These are phyloP conservation scores for Athrips mouffetella DNA, from an alignment of 2,888 invertebrate genomes.

Conservation along the genomic window DNA sequence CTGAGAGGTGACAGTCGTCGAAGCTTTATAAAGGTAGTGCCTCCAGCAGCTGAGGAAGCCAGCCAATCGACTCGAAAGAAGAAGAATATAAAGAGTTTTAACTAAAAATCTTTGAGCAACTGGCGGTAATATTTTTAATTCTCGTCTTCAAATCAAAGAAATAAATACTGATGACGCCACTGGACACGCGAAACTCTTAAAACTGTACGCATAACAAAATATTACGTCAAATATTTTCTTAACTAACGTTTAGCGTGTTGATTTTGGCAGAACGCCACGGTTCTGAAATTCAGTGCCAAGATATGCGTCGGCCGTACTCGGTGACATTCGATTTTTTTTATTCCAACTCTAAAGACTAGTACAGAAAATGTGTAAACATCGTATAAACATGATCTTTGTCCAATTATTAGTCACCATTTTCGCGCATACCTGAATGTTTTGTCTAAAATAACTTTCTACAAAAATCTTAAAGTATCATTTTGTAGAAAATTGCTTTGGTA, in stretches of 20 bases:
- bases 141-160: too few species aligned
- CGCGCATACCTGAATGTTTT: too few species aligned
- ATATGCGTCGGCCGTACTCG: conserved; percentile 52
- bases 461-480: background rate
- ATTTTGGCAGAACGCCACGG: conserved; percentile 65
- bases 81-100: too few species aligned
- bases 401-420: conserved; percentile 13
- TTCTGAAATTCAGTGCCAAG: conserved; percentile 66
- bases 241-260: conserved; percentile 37
- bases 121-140: too few species aligned
- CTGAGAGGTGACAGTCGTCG: too few species aligned
- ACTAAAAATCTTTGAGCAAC: too few species aligned
- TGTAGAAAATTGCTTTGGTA: background rate
- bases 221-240: conserved; percentile 42
- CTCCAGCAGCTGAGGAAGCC: too few species aligned
- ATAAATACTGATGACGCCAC: too few species aligned
- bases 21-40: too few species aligned
- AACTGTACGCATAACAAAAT: background rate
- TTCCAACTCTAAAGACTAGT: conserved; percentile 20
- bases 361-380: conserved; percentile 19
- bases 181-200: too few species aligned
- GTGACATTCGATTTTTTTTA: conserved; percentile 41
- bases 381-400: conserved; percentile 13
- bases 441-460: background rate
- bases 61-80: too few species aligned